A percentile compares a stretch with the other conserved stretches of the same genome.
These are phyloP conservation scores for Miichthys miiuy DNA, from an alignment of 2,797 vertebrate genomes.

Conservation along the genomic window DNA sequence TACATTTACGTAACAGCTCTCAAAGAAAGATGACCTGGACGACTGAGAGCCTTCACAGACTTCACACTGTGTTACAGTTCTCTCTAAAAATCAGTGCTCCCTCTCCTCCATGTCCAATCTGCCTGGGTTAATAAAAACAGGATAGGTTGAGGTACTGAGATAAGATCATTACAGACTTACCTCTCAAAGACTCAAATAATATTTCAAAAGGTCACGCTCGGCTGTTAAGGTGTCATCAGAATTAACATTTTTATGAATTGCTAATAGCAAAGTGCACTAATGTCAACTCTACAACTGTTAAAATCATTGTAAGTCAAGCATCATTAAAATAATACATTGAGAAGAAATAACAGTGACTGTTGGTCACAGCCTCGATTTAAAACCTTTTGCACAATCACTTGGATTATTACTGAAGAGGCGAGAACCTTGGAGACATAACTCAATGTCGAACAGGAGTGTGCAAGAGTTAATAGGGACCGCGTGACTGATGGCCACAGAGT, in stretches of 20 bases:
- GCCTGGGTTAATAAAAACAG: not conserved
- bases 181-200: not conserved
- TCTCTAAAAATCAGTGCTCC: not conserved
- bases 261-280: not conserved
- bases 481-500: not conserved
- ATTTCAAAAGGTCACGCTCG: slow-evolving; percentile 4
- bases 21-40: no score
- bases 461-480: not conserved
- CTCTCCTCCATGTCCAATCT: not conserved
- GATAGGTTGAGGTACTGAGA: not conserved
- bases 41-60: no score
- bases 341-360: not conserved
- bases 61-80: not conserved
- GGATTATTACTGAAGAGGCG: not conserved
- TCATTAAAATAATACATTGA: not conserved
- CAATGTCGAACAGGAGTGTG: not conserved
- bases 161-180: not conserved
- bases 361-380: not conserved
- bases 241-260: not conserved
- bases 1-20: no score
- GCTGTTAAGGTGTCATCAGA: not conserved
- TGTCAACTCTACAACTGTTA: not conserved
- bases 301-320: not conserved
- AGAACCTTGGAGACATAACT: not conserved
- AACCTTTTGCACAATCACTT: not conserved